phyloP scores from a whole-genome alignment of 2,888 invertebrate species.

The Hemicrepidius hirtus region DNA sequence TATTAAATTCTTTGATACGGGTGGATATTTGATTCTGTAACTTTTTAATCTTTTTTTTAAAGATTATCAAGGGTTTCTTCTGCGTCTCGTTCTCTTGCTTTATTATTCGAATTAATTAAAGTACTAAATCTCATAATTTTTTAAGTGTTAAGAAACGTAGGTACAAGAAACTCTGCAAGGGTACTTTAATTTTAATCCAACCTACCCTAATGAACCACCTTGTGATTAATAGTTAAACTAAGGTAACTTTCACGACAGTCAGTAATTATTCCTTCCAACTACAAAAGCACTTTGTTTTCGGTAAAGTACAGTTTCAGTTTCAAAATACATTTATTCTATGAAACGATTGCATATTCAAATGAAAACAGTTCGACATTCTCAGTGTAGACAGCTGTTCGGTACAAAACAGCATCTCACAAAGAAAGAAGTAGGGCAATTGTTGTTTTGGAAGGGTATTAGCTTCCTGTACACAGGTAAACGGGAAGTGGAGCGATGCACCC shows the following conservation, averaged over 20 bases:
- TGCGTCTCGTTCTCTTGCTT: too few species aligned
- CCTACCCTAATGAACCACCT: too few species aligned
- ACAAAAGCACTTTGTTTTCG: background rate
- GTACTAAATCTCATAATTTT: too few species aligned
- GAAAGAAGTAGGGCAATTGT: slow-evolving; percentile 38
- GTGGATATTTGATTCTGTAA: too few species aligned
- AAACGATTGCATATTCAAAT: slow-evolving; percentile 7
- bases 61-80: too few species aligned
- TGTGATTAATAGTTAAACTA: slow-evolving; percentile 1
- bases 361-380: slow-evolving; percentile 14
- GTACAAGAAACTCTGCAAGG: too few species aligned
- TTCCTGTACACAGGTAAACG: slow-evolving; percentile 52
- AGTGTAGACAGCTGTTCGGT: slow-evolving; percentile 37
- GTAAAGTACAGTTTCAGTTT: background rate
- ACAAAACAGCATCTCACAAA: slow-evolving; percentile 23
- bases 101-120: too few species aligned
- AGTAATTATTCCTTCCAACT: slow-evolving; percentile 1
- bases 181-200: too few species aligned
- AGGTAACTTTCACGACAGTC: slow-evolving; percentile 1
- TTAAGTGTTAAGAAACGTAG: too few species aligned
- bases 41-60: too few species aligned
- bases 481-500: slow-evolving; percentile 55
- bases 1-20: too few species aligned
- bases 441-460: slow-evolving; percentile 32
- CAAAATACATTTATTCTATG: background rate